Percentiles rank a stretch among this genome's conserved stretches.
These are phyloP conservation scores for Clarias platycephalus DNA, from an alignment of 2,797 vertebrate genomes.

Conservation along the genomic window DNA sequence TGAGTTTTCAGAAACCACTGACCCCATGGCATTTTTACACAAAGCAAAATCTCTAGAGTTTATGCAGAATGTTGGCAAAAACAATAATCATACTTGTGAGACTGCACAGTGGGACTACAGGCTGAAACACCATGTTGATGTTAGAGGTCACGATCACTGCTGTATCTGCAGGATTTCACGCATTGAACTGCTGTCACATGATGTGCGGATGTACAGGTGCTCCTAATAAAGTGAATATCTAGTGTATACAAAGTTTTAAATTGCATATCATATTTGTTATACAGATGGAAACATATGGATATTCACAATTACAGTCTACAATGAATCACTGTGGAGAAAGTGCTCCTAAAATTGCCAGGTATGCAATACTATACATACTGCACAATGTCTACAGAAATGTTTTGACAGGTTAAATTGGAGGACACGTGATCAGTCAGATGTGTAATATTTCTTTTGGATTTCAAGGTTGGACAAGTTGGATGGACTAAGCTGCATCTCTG, in stretches of 20 bases:
- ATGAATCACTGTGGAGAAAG: slow-evolving; percentile 19
- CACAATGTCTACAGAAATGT: background rate
- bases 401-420: background rate
- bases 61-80: too few species aligned
- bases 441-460: background rate
- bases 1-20: too few species aligned
- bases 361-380: background rate
- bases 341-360: slow-evolving; percentile 11
- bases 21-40: too few species aligned
- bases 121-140: too few species aligned
- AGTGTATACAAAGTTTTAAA: background rate
- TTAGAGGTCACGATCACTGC: too few species aligned
- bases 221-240: background rate
- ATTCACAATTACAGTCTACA: slow-evolving; percentile 2
- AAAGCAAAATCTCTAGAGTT: too few species aligned
- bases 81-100: too few species aligned
- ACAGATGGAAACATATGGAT: slow-evolving; percentile 15
- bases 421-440: background rate
- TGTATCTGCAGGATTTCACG: too few species aligned
- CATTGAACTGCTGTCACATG: too few species aligned
- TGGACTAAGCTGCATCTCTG: slow-evolving; percentile 22
- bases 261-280: background rate
- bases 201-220: too few species aligned
- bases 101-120: too few species aligned
- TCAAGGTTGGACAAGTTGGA: slow-evolving; percentile 29